Conservation (phyloP, 2,888 invertebrate species). For the Epistrophe grossulariae region DNA sequence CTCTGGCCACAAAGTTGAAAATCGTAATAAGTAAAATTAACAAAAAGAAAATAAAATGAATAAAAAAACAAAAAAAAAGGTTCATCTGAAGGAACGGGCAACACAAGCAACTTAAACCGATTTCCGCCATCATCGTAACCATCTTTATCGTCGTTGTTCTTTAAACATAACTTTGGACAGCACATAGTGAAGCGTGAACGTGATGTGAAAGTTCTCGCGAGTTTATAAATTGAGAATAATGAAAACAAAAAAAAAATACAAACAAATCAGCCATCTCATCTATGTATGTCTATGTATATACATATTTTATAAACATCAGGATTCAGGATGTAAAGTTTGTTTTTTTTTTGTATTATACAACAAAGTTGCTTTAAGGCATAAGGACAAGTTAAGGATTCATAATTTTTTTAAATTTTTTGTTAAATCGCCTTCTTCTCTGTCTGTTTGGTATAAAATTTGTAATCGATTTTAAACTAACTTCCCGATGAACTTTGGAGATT, state of each 20-base stretch:
- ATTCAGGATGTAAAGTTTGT: slow-evolving; percentile 24
- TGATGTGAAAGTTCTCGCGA: slow-evolving; percentile 44
- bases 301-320: slow-evolving; percentile 34
- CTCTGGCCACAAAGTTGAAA: slow-evolving; percentile 54
- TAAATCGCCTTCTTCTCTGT: too few relatives aligned
- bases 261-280: slow-evolving; percentile 47
- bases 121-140: slow-evolving; percentile 17
- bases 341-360: slow-evolving; percentile 4
- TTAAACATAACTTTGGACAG: slow-evolving; percentile 31
- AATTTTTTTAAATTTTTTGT: slow-evolving; percentile 8
- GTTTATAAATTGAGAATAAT: slow-evolving; percentile 65
- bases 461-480: too few relatives aligned
- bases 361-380: neutral
- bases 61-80: neutral
- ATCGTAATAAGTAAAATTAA: slow-evolving; percentile 51
- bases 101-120: slow-evolving; percentile 21
- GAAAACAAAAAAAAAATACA: slow-evolving; percentile 29
- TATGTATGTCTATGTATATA: neutral
- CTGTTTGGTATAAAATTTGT: too few relatives aligned
- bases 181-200: slow-evolving; percentile 39
- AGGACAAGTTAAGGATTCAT: neutral
- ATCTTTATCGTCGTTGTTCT: slow-evolving; percentile 17
- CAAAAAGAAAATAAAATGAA: slow-evolving; percentile 5
- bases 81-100: slow-evolving; percentile 3
- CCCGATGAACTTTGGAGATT: too few relatives aligned